A percentile compares a stretch with the other conserved stretches of the same genome.
These are phyloP conservation scores for Poeciliopsis turneri DNA, from an alignment of 2,797 vertebrate genomes.

Conservation along the genomic window DNA sequence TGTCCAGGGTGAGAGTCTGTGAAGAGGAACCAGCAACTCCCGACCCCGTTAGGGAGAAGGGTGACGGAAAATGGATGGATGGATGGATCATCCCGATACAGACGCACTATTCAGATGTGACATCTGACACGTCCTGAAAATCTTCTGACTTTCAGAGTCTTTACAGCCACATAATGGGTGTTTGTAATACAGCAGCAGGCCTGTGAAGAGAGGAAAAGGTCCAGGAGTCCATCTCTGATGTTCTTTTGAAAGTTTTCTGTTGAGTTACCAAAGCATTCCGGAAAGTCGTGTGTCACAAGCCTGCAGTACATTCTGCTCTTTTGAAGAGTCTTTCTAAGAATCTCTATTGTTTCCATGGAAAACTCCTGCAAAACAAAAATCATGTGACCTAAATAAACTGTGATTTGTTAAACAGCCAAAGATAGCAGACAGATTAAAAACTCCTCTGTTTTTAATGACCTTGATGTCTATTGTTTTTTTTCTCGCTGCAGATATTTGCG, in stretches of 20 bases:
- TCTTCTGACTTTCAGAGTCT: not conserved
- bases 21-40: too few species aligned
- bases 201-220: not conserved
- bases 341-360: not conserved
- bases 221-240: not conserved
- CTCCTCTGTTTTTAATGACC: not conserved
- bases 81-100: too few species aligned
- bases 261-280: not conserved
- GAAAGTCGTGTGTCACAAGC: not conserved
- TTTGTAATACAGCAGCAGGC: not conserved
- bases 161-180: not conserved
- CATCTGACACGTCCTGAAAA: not conserved
- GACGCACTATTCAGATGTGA: not conserved
- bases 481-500: slow-evolving; percentile 86
- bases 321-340: not conserved
- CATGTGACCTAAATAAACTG: not conserved
- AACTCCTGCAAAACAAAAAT: not conserved
- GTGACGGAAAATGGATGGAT: too few species aligned
- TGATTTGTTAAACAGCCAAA: not conserved
- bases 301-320: not conserved
- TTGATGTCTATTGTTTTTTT: slow-evolving; percentile 6
- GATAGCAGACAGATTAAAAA: not conserved
- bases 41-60: too few species aligned
- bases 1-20: too few species aligned
- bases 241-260: not conserved